A percentile compares a stretch with the other conserved stretches of the same genome.
Conservation (phyloP, 1,140 invertebrate genomes). For the Druon quercuslanigerum region DNA sequence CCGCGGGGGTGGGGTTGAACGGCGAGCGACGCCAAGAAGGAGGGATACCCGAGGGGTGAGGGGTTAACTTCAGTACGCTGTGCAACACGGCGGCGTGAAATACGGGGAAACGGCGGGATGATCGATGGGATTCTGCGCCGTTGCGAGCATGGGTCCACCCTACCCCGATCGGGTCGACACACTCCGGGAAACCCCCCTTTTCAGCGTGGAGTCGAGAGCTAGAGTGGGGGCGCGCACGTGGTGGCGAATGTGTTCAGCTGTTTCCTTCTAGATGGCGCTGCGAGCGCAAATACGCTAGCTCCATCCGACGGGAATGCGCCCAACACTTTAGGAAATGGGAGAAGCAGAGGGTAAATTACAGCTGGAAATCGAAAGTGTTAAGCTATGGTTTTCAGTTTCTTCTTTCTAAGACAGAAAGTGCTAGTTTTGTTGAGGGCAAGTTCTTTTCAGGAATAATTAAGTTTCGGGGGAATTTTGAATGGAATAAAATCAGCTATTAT, state of each 20-base stretch:
- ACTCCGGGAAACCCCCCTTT: constrained; percentile 39
- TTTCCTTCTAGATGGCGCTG: constrained; percentile 60
- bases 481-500: too few species aligned
- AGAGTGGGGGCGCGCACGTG: constrained; percentile 66
- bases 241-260: constrained; percentile 52
- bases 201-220: not conserved
- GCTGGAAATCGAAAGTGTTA: too few species aligned
- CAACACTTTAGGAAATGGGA: constrained; percentile 46
- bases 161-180: constrained; percentile 47
- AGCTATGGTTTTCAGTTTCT: not conserved
- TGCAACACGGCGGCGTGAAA: constrained; percentile 70
- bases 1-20: constrained; percentile 55
- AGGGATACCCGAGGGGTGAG: constrained; percentile 48
- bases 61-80: constrained; percentile 54
- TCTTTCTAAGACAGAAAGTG: not conserved
- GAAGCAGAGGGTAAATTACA: constrained; percentile 9
- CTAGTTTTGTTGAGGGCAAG: too few species aligned
- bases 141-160: constrained; percentile 62
- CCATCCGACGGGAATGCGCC: constrained; percentile 51
- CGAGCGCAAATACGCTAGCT: constrained; percentile 23
- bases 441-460: too few species aligned
- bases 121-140: constrained; percentile 76
- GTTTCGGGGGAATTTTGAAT: too few species aligned
- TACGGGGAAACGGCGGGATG: constrained; percentile 71
- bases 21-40: constrained; percentile 37